Percentiles rank a stretch among this genome's conserved stretches.
phyloP scores from a whole-genome alignment of 2,113 vertebrate species.

The Notarius quadriscutis region DNA sequence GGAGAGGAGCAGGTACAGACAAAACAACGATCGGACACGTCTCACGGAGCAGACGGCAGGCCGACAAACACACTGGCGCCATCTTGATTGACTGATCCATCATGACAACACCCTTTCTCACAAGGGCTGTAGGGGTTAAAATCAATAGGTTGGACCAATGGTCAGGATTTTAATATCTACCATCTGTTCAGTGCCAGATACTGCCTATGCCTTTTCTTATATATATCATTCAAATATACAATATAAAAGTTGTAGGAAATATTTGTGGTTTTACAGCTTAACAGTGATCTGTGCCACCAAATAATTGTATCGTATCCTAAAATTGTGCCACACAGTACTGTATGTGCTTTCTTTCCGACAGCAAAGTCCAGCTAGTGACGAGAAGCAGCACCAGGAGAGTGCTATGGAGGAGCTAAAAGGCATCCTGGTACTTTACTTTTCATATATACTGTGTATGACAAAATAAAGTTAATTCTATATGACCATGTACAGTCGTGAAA shows the following conservation, averaged over 20 bases:
- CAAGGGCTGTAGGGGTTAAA: constrained; percentile 30
- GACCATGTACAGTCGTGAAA: too few relatives aligned
- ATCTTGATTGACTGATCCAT: constrained; percentile 19
- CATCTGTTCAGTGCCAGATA: constrained; percentile 16
- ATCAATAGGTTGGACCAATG: constrained; percentile 42
- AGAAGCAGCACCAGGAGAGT: constrained; percentile 74
- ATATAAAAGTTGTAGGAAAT: too few relatives aligned
- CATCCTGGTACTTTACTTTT: constrained; percentile 70
- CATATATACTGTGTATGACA: not conserved
- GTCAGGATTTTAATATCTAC: constrained; percentile 19
- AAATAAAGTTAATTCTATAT: not conserved
- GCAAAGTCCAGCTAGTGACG: constrained; percentile 61
- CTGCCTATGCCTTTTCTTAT: not conserved
- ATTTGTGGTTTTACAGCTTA: not conserved
- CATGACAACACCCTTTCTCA: constrained; percentile 35
- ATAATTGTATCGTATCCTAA: not conserved
- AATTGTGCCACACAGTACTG: not conserved
- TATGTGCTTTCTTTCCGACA: constrained; percentile 42
- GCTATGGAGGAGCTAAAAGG: constrained; percentile 82
- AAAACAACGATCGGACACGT: too few relatives aligned
- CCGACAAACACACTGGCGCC: too few relatives aligned
- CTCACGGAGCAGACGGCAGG: too few relatives aligned
- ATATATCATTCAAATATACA: not conserved
- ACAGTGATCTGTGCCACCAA: not conserved
- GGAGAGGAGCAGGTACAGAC: too few relatives aligned